Conservation (phyloP, 2,113 vertebrate species). For the Hemichromis elongatus region DNA sequence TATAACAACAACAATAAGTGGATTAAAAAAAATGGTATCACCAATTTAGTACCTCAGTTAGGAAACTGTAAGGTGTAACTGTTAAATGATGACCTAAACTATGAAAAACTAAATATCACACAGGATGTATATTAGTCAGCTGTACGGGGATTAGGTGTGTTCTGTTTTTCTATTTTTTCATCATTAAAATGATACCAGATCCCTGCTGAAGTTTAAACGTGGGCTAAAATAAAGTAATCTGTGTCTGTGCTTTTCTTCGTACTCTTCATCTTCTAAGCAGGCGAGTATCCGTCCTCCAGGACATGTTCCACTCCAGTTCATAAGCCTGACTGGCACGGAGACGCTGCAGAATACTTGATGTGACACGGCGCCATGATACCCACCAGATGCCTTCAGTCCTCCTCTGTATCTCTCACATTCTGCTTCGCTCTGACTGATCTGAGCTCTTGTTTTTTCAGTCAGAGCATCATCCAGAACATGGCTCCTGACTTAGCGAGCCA, state of each 20-base stretch:
- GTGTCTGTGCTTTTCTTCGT: rapidly evolving
- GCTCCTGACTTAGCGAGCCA: neutral
- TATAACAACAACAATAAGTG: neutral
- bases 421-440: neutral
- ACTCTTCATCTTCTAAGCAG: neutral
- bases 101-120: neutral
- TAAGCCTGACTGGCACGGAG: neutral
- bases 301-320: slow-evolving; percentile 6
- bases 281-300: neutral
- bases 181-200: neutral
- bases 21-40: neutral
- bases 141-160: rapidly evolving
- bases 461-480: neutral
- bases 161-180: neutral
- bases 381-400: neutral
- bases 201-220: neutral
- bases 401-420: neutral
- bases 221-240: neutral
- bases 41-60: neutral
- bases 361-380: slow-evolving; percentile 7
- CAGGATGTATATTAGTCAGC: rapidly evolving
- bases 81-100: neutral
- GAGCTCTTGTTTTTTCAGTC: neutral
- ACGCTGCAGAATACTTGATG: slow-evolving; percentile 33
- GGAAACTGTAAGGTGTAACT: neutral